phyloP scores from a whole-genome alignment of 2,797 vertebrate genomes.

The Pterois miles region DNA sequence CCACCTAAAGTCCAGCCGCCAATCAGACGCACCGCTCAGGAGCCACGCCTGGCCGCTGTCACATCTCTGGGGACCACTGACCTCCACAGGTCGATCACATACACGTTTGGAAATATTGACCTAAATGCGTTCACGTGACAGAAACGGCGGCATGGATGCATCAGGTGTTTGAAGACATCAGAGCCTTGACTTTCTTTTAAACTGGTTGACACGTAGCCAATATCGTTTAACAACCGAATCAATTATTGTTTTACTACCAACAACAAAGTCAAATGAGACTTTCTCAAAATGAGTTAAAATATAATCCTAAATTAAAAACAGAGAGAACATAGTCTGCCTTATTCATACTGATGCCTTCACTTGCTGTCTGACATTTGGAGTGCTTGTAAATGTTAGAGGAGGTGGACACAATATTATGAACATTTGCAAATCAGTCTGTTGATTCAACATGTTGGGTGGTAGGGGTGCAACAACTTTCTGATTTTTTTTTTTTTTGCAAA shows the following conservation, averaged over 20 bases:
- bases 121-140: conserved; percentile 19
- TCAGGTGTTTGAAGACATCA: background rate
- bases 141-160: background rate
- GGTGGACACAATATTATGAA: background rate
- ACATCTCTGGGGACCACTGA: conserved; percentile 50
- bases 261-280: background rate
- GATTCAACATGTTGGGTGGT: background rate
- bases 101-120: conserved; percentile 26
- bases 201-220: background rate
- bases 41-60: conserved; percentile 63
- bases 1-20: conserved; percentile 41
- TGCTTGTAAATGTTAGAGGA: background rate
- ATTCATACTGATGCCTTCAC: background rate
- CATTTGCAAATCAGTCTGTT: background rate
- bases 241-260: background rate
- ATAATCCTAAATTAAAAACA: background rate
- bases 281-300: background rate
- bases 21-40: conserved; percentile 68
- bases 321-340: background rate
- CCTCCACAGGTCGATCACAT: conserved; percentile 29
- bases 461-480: background rate
- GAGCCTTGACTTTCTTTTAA: background rate
- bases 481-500: background rate
- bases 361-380: background rate
- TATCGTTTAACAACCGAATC: background rate